A percentile compares a stretch with the other conserved stretches of the same genome.
phyloP scores from a whole-genome alignment of 2,113 vertebrate genomes.

The Colaptes auratus region DNA sequence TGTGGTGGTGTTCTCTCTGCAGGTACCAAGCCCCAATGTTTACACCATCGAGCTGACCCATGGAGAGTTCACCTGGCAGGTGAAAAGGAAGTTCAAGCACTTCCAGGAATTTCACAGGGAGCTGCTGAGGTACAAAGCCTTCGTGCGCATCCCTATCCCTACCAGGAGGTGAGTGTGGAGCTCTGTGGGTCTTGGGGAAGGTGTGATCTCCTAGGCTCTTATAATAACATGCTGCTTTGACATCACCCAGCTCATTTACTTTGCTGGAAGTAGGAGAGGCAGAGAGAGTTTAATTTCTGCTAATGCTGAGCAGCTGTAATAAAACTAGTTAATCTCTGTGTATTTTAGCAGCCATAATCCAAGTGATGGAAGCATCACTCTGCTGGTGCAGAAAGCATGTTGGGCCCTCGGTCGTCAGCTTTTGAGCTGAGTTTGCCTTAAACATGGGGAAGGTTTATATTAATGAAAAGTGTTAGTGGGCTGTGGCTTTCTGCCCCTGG shows the following conservation, averaged over 20 bases:
- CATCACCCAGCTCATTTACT: not conserved
- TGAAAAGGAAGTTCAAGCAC: slow-evolving; percentile 96
- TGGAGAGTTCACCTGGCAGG: slow-evolving; percentile 92
- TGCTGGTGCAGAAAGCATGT: accelerated
- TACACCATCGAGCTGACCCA: slow-evolving; percentile 93
- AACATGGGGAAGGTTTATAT: not conserved
- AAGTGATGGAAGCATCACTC: not conserved
- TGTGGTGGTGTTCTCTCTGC: not conserved
- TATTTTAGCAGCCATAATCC: not conserved
- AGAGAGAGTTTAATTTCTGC: not conserved
- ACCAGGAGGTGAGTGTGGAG: slow-evolving; percentile 85
- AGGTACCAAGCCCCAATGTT: slow-evolving; percentile 85
- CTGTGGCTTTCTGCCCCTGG: not conserved
- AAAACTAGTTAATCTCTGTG: not conserved
- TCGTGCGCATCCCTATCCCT: slow-evolving; percentile 93
- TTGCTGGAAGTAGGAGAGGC: not conserved
- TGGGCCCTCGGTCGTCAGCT: not conserved
- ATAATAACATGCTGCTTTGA: accelerated
- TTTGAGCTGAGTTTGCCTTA: not conserved
- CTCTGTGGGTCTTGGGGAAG: not conserved
- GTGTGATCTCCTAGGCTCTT: not conserved
- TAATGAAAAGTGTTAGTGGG: not conserved
- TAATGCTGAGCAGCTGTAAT: not conserved
- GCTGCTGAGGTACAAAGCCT: slow-evolving; percentile 92
- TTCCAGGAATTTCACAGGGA: slow-evolving; percentile 95